Conservation (phyloP, 2,888 invertebrate species). For the Eupithecia insigniata region DNA sequence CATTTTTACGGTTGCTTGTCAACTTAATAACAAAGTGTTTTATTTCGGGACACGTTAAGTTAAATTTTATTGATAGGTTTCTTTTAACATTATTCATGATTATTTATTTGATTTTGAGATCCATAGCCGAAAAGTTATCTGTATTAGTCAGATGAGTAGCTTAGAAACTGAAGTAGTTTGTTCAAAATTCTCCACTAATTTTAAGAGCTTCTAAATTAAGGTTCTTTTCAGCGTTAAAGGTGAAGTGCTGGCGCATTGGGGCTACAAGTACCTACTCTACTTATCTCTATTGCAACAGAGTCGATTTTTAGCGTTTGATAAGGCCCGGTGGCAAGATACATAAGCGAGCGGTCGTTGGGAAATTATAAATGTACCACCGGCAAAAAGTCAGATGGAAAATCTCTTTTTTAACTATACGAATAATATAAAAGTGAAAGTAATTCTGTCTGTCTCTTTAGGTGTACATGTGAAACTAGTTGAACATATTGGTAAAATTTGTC, state of each 20-base stretch:
- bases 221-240: constrained; percentile 35
- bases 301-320: constrained; percentile 39
- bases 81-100: constrained; percentile 77
- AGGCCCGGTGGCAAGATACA: constrained; percentile 6
- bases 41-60: constrained; percentile 81
- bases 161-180: background rate
- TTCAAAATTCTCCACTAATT: constrained; percentile 19
- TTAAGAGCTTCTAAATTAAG: constrained; percentile 39
- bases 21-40: constrained; percentile 84
- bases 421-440: no score
- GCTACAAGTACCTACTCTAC: constrained; percentile 1
- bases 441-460: no score
- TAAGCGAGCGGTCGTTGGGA: background rate
- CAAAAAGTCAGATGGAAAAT: no score
- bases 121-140: constrained; percentile 57
- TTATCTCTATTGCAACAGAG: constrained; percentile 13
- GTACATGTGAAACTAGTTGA: no score
- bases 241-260: constrained; percentile 50
- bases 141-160: constrained; percentile 37
- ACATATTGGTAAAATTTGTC: no score
- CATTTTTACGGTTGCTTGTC: constrained; percentile 85
- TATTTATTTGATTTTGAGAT: constrained; percentile 59
- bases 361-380: no score
- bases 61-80: constrained; percentile 83
- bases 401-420: no score